Base-by-base conservation (phyloP, 2,888 invertebrate genomes). In the Cataglyphis cursor region DNA sequence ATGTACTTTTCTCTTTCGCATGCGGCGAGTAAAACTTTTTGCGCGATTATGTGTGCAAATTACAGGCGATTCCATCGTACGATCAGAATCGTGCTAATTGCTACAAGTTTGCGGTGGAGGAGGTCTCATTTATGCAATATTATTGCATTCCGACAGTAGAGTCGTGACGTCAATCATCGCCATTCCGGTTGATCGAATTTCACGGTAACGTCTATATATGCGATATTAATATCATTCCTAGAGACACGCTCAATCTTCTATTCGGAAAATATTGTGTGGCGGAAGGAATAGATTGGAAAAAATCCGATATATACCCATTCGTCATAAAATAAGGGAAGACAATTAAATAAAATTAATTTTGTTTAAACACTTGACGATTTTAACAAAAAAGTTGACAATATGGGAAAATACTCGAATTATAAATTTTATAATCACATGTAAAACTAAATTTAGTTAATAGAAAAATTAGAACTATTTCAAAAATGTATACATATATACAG, bases 111-210 rank as follows among this genome's bases (percentile, higher is more conserved):
- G 64, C 38, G 18, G 51, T 0, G 31, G 6, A 31, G 38, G 2
- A 5, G 61, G 48, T 68, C 62, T 73, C 59, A 70, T 85, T 83
- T 54, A 35, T 44, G 75, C 48, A 88, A 80, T 86, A 82, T 76
- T 70, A 80, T 80, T 68, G 44, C 57, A 80, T 80, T 70, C 84
- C 51, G 65, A 81, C 65, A 62, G 28, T 85, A 62, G 62, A 70
- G 64, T 41, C 65, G 59, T 72, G 88, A 88, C 88, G 88, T 83
- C 88, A 85, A 85, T 54, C 83, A 85, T 85, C 84, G 82, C 51
- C 74, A 66, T 74, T 65, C 51, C 78, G 78, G 66, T 24, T 87
- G 87, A 88, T 88, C 88, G 87, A 88, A 85, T 86, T 85, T 87
- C 83, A 81, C 72, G 80, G 65, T 88, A 83, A 85, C 62, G 85